Percentiles rank a stretch among this genome's conserved stretches.
Conservation (phyloP, 2,888 invertebrate genomes). For the Cybosia mesomella region DNA sequence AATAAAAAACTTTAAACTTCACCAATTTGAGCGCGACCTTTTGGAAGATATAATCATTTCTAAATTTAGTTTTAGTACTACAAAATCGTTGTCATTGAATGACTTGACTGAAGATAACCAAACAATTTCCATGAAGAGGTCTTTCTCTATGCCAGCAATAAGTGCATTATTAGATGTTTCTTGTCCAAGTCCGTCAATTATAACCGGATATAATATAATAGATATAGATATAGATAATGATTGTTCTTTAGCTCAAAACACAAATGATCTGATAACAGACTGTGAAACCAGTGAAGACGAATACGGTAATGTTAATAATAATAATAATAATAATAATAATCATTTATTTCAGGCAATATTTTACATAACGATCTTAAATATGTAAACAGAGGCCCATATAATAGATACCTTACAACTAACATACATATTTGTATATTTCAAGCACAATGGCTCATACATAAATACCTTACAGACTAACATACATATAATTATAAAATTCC, state of each 20-base stretch:
- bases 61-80: not conserved
- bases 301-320: constrained; percentile 7
- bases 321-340: too few relatives aligned
- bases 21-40: not conserved
- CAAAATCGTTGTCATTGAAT: not conserved
- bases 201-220: not conserved
- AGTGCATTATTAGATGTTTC: not conserved
- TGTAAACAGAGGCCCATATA: too few relatives aligned
- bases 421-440: too few relatives aligned
- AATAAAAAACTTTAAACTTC: too few relatives aligned
- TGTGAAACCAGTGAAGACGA: constrained; percentile 5
- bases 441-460: too few relatives aligned
- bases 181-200: not conserved
- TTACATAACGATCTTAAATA: too few relatives aligned
- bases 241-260: not conserved
- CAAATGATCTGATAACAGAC: not conserved
- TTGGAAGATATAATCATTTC: not conserved
- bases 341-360: too few relatives aligned
- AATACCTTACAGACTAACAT: too few relatives aligned
- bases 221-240: not conserved
- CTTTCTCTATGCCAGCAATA: not conserved
- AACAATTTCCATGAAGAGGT: not conserved
- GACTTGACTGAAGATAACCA: not conserved
- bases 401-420: too few relatives aligned
- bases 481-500: too few relatives aligned